phyloP scores from a whole-genome alignment of 2,797 vertebrate genomes.

The Glyptemys insculpta region DNA sequence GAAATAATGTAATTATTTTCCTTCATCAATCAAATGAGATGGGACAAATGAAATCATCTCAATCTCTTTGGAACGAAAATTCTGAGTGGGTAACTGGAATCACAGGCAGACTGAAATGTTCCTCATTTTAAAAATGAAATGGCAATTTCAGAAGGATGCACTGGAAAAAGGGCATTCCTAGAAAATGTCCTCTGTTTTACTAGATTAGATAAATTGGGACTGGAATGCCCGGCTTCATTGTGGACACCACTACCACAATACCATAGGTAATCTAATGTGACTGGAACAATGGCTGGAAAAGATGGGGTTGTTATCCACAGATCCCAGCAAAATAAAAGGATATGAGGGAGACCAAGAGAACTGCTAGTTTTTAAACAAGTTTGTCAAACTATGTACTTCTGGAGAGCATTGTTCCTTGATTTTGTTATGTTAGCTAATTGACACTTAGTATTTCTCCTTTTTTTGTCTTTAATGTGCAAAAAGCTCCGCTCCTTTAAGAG shows the following conservation, averaged over 20 bases:
- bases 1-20: conserved; percentile 17
- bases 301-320: neutral
- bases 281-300: neutral
- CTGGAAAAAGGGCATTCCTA: conserved; percentile 70
- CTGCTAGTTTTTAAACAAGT: neutral
- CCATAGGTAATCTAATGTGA: neutral
- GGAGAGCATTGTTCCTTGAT: neutral
- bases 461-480: neutral
- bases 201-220: conserved; percentile 24
- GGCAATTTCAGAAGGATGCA: conserved; percentile 75
- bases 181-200: conserved; percentile 54
- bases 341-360: neutral
- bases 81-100: conserved; percentile 80
- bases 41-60: conserved; percentile 74
- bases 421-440: neutral
- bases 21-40: conserved; percentile 55
- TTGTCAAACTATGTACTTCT: neutral
- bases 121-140: conserved; percentile 77
- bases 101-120: conserved; percentile 75
- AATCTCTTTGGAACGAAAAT: conserved; percentile 77
- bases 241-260: neutral
- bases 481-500: conserved; percentile 24
- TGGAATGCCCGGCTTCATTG: neutral
- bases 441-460: conserved; percentile 18
- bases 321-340: conserved; percentile 13